Evolutionary conservation across 2,888 invertebrate species (phyloP).

Genomic region (Piscicola geometra): DNA sequence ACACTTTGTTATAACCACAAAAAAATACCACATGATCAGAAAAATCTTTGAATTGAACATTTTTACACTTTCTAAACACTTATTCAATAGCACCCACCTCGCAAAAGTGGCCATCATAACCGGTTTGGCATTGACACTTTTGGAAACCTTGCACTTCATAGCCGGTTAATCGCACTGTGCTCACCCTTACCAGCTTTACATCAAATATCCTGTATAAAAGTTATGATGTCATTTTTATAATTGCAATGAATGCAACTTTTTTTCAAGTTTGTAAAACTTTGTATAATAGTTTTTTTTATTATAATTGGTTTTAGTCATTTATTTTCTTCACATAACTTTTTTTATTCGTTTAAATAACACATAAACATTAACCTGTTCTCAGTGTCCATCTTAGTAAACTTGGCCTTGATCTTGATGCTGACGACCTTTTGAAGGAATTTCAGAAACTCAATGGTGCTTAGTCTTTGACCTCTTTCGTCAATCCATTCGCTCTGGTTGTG

Average conservation of each 20-base stretch:
- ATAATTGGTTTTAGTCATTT: too few relatives aligned
- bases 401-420: slow-evolving; percentile 10
- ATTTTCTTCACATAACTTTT: too few relatives aligned
- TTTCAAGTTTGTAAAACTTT: too few relatives aligned
- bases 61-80: too few relatives aligned
- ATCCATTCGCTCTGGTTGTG: background rate
- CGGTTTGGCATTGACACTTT: background rate
- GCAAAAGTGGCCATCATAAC: slow-evolving; percentile 1
- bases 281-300: too few relatives aligned
- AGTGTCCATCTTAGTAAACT: background rate
- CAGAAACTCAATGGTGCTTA: background rate
- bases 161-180: background rate
- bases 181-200: background rate
- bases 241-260: too few relatives aligned
- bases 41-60: too few relatives aligned
- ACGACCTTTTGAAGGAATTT: background rate
- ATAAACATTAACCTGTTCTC: background rate
- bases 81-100: background rate
- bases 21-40: too few relatives aligned
- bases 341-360: too few relatives aligned
- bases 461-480: background rate
- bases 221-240: too few relatives aligned
- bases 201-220: background rate
- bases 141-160: background rate
- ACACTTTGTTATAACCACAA: too few relatives aligned